Conservation (phyloP, 2,797 vertebrate genomes). For the Protosalanx chinensis region DNA sequence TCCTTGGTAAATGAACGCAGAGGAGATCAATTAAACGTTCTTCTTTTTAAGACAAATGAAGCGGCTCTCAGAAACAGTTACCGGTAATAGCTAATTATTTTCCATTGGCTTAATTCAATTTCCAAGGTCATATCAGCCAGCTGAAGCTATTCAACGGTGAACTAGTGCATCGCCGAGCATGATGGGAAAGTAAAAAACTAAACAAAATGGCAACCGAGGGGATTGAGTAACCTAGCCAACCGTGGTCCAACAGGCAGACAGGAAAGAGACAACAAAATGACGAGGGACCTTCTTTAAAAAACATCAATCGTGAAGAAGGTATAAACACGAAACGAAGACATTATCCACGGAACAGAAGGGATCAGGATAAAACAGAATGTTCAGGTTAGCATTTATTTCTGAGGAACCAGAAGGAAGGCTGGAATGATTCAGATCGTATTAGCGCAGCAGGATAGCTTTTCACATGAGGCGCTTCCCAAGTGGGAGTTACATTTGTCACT, state of each 20-base stretch:
- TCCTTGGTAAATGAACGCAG: constrained; percentile 40
- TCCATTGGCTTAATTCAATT: not conserved
- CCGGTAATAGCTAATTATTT: constrained; percentile 61
- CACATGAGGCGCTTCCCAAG: constrained; percentile 16
- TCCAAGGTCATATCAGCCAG: not conserved
- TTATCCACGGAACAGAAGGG: no score
- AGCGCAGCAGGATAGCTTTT: constrained; percentile 23
- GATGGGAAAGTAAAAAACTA: constrained; percentile 43
- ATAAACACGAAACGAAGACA: no score
- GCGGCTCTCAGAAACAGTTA: constrained; percentile 43
- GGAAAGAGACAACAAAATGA: not conserved
- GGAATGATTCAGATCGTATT: constrained; percentile 26
- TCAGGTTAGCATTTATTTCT: not conserved
- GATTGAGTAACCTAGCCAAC: constrained; percentile 17
- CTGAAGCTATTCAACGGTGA: constrained; percentile 50
- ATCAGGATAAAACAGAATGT: not conserved
- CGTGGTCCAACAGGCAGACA: not conserved
- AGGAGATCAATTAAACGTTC: constrained; percentile 44
- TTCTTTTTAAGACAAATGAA: constrained; percentile 52
- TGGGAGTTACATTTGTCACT: constrained; percentile 35
- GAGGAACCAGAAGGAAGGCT: not conserved
- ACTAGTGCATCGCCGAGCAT: constrained; percentile 41
- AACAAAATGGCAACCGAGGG: constrained; percentile 35
- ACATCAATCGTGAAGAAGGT: not conserved
- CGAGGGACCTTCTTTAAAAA: not conserved